A percentile compares a stretch with the other conserved stretches of the same genome.
Conservation (phyloP, 2,113 vertebrate species). For the Nesospiza acunhae region DNA sequence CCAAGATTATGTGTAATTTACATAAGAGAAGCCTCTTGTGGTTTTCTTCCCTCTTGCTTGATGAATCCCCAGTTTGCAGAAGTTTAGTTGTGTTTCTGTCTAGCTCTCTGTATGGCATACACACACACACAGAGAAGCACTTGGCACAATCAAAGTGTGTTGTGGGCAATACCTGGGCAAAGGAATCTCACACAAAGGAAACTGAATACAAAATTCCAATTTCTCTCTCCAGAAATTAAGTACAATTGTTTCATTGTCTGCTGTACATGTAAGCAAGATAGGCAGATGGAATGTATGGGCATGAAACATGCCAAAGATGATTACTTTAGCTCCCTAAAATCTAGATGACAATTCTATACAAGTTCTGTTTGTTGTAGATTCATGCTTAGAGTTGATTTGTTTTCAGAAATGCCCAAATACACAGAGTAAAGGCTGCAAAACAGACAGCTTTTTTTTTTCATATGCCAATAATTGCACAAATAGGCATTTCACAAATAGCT, state of each 20-base stretch:
- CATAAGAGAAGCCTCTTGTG: background rate
- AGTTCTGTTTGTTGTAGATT: background rate
- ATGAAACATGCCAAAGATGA: background rate
- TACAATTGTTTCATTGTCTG: background rate
- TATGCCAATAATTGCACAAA: background rate
- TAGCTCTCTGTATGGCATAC: background rate
- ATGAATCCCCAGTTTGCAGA: background rate
- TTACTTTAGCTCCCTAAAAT: background rate
- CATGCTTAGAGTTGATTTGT: background rate
- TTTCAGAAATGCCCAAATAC: background rate
- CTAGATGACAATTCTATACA: background rate
- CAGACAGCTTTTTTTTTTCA: background rate
- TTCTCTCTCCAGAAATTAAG: background rate
- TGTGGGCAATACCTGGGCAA: background rate
- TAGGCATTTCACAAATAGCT: background rate
- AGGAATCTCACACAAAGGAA: background rate
- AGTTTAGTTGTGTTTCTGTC: background rate
- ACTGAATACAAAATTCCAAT: background rate
- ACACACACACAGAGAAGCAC: background rate
- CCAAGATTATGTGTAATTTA: background rate
- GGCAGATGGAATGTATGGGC: background rate
- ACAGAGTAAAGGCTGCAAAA: background rate
- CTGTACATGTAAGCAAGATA: background rate
- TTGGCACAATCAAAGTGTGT: too few relatives aligned
- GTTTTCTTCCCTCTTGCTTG: background rate